phyloP scores from a whole-genome alignment of 2,888 invertebrate genomes.

The Meteorus colon region DNA sequence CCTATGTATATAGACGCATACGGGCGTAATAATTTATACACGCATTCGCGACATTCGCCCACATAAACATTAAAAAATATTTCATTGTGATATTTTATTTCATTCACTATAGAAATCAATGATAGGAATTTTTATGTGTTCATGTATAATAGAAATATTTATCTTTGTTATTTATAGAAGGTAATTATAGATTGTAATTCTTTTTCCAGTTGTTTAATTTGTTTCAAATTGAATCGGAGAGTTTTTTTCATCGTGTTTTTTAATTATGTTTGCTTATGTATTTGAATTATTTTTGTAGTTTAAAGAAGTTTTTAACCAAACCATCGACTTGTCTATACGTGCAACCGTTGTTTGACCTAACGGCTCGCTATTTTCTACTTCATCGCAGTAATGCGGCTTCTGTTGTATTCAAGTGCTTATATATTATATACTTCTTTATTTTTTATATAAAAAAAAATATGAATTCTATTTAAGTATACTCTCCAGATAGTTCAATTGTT shows the following conservation, averaged over 20 bases:
- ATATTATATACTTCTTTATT: neutral
- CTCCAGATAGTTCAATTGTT: too few relatives aligned
- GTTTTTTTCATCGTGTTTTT: too few relatives aligned
- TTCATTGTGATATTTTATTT: too few relatives aligned
- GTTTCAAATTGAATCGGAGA: too few relatives aligned
- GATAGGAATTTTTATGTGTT: too few relatives aligned
- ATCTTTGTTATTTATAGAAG: too few relatives aligned
- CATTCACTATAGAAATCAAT: too few relatives aligned
- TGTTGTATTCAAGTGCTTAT: slow-evolving; percentile 33
- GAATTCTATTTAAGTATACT: too few relatives aligned
- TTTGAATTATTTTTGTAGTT: neutral
- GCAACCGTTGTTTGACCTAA: slow-evolving; percentile 41
- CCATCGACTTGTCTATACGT: slow-evolving; percentile 22
- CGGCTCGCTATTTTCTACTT: slow-evolving; percentile 32
- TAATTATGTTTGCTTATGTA: neutral
- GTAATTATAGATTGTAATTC: too few relatives aligned
- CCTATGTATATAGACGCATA: slow-evolving; percentile 40
- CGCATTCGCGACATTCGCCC: neutral
- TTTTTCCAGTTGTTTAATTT: too few relatives aligned
- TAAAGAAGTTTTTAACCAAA: neutral
- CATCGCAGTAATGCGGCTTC: slow-evolving; percentile 42
- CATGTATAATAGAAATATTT: too few relatives aligned
- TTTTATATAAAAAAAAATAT: neutral
- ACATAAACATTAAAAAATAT: neutral
- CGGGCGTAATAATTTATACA: slow-evolving; percentile 30